Percentiles rank a stretch among this genome's conserved stretches.
These are phyloP conservation scores for Megalonaias nervosa DNA, from an alignment of 1,140 invertebrate genomes.

Conservation along the genomic window DNA sequence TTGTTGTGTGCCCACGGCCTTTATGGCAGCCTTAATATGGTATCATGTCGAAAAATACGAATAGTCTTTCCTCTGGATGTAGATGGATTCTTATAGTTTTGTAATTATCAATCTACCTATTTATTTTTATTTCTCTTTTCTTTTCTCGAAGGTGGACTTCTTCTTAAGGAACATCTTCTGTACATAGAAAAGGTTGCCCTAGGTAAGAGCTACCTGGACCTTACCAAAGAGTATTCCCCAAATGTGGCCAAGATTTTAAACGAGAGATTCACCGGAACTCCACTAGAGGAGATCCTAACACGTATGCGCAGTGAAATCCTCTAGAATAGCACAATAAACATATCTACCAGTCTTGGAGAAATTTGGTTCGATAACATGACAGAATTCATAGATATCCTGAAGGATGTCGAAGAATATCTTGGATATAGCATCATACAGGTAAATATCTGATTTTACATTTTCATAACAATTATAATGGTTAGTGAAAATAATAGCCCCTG, in stretches of 20 bases:
- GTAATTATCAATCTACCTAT: too few species aligned
- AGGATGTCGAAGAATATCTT: conserved; percentile 18
- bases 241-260: neutral
- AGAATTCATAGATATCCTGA: conserved; percentile 32
- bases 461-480: too few species aligned
- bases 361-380: conserved; percentile 46
- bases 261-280: neutral
- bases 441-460: too few species aligned
- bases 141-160: conserved; percentile 3
- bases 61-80: too few species aligned
- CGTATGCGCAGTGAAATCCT: conserved; percentile 3
- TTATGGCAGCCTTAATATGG: too few species aligned
- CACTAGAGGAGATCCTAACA: neutral
- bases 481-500: too few species aligned
- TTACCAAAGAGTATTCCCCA: conserved; percentile 1
- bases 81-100: too few species aligned
- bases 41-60: too few species aligned
- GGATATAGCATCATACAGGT: conserved; percentile 25
- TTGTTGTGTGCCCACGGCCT: too few species aligned
- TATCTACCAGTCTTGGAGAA: conserved; percentile 3
- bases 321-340: neutral
- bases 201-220: conserved; percentile 11
- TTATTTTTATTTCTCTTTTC: too few species aligned
- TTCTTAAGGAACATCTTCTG: conserved; percentile 24
- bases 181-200: conserved; percentile 33